A percentile compares a stretch with the other conserved stretches of the same genome.
Conservation (phyloP, 1,140 invertebrate genomes). For the Drosophila tani region DNA sequence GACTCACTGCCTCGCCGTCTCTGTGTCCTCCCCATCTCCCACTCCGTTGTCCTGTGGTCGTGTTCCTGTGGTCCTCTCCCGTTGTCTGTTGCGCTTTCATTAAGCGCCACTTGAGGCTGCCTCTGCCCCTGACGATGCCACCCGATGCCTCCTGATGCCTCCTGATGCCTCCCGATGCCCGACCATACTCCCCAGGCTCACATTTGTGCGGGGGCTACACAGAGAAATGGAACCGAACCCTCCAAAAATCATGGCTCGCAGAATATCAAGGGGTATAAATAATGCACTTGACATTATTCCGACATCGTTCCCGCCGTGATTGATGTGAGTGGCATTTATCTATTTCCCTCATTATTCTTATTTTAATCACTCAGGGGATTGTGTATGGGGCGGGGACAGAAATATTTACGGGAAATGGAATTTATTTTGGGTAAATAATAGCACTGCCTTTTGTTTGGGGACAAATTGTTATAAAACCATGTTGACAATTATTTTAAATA, state of each 20-base stretch:
- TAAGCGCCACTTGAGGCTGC: constrained; percentile 77
- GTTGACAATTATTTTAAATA: constrained; percentile 13
- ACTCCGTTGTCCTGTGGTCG: constrained; percentile 39
- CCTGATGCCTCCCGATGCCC: constrained; percentile 2
- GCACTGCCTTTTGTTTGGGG: neutral
- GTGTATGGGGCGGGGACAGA: neutral
- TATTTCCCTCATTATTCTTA: constrained; percentile 16
- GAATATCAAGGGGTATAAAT: constrained; percentile 3
- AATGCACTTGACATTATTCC: constrained; percentile 18
- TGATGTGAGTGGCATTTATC: constrained; percentile 15
- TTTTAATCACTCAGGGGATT: constrained; percentile 12
- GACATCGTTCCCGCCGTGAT: neutral
- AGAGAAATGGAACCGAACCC: constrained; percentile 7
- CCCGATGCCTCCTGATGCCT: constrained; percentile 2
- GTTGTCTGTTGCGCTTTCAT: constrained; percentile 80
- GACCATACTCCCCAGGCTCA: constrained; percentile 58
- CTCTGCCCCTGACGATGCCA: constrained; percentile 25
- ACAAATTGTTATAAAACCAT: constrained; percentile 5
- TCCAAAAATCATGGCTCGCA: neutral
- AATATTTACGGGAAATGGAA: neutral
- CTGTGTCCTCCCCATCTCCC: constrained; percentile 10
- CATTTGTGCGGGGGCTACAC: constrained; percentile 55
- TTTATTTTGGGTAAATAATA: constrained; percentile 1
- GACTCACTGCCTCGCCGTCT: constrained; percentile 13
- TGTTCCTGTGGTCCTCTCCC: constrained; percentile 55